Evolutionary conservation across 2,888 invertebrate species (phyloP).

Genomic region (Meganola albula): DNA sequence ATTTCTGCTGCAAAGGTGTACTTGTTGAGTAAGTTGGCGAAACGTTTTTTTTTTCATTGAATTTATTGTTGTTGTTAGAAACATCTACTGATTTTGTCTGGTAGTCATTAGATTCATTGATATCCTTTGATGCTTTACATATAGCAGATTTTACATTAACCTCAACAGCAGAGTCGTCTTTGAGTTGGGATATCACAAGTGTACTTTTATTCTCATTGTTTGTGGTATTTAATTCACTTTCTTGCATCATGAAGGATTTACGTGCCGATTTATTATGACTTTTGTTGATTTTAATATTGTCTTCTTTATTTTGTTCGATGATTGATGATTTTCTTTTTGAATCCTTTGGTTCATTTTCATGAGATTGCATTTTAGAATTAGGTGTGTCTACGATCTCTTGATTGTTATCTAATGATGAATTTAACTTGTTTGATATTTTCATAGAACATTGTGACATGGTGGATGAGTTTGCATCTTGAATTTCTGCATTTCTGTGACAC

Average conservation of each 20-base stretch:
- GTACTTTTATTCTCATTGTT: slow-evolving; percentile 37
- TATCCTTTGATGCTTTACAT: slow-evolving; percentile 23
- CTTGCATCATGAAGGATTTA: slow-evolving; percentile 26
- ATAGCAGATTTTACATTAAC: slow-evolving; percentile 30
- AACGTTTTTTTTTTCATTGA: slow-evolving; percentile 35
- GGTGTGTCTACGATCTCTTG: no score
- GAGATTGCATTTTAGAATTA: no score
- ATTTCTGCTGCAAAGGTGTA: slow-evolving; percentile 58
- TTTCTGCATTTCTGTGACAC: no score
- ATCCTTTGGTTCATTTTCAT: no score
- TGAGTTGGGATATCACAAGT: slow-evolving; percentile 53
- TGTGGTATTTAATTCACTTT: slow-evolving; percentile 15
- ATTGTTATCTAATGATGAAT: no score
- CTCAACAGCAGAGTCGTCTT: slow-evolving; percentile 44
- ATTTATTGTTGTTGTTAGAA: slow-evolving; percentile 33
- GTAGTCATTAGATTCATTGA: slow-evolving; percentile 25
- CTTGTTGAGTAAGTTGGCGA: slow-evolving; percentile 52
- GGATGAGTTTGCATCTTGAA: no score
- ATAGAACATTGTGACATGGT: no score
- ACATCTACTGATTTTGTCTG: slow-evolving; percentile 40
- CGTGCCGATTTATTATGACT: slow-evolving; percentile 32
- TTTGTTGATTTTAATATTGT: no score
- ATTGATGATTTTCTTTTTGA: not conserved
- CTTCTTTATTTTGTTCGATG: no score
- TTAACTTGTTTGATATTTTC: no score